Conservation (phyloP, 2,888 invertebrate genomes). For the Tupiocoris notatus region DNA sequence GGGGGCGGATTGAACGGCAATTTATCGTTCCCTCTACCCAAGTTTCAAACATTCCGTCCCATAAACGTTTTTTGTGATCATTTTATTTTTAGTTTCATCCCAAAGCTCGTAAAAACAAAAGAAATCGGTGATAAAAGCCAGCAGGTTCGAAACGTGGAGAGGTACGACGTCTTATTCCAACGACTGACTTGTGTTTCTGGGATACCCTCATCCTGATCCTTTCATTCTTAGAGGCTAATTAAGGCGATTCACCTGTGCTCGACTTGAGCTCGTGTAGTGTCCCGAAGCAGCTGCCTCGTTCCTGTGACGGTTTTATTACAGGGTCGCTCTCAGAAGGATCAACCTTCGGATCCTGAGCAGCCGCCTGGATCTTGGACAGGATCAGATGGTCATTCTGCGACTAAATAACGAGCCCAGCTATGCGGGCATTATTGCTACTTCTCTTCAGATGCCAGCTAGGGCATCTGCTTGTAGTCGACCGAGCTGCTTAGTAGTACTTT, state of each 20-base stretch:
- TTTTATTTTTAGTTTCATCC: neutral
- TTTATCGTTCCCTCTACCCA: neutral
- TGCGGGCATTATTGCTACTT: no score
- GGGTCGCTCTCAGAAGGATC: no score
- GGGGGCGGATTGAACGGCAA: neutral
- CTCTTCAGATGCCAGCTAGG: no score
- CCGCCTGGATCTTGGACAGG: no score
- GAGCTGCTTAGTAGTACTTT: no score
- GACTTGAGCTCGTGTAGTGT: neutral
- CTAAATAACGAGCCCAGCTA: no score
- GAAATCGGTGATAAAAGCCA: neutral
- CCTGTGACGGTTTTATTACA: neutral
- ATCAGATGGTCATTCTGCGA: no score
- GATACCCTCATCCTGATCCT: neutral
- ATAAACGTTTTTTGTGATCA: neutral
- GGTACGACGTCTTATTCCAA: neutral
- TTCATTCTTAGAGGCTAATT: neutral
- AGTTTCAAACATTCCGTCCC: neutral
- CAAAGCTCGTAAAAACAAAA: neutral
- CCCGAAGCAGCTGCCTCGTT: neutral
- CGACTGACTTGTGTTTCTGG: no score
- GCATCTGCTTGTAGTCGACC: no score
- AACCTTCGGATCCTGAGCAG: no score
- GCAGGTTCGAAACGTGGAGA: neutral
- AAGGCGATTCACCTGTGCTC: neutral